Evolutionary conservation across 2,797 vertebrate genomes (phyloP).

Genomic region (Ptychadena robeensis): DNA sequence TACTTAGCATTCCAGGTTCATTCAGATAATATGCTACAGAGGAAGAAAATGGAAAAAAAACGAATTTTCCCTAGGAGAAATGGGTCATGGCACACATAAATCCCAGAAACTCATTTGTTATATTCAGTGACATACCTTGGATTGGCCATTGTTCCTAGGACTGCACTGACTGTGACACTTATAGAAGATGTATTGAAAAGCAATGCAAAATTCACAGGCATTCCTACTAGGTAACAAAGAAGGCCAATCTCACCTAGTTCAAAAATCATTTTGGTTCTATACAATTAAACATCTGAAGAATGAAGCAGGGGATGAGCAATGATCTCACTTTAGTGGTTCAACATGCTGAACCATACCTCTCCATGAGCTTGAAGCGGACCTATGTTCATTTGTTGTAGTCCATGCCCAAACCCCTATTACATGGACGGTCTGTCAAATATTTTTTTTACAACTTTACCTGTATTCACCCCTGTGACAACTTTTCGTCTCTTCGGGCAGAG

Average conservation of each 20-base stretch:
- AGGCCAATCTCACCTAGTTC: background rate
- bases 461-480: too few relatives aligned
- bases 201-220: background rate
- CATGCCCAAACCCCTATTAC: too few relatives aligned
- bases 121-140: background rate
- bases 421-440: too few relatives aligned
- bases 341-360: too few relatives aligned
- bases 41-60: background rate
- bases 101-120: background rate
- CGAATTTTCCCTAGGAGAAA: constrained; percentile 48
- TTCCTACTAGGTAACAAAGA: background rate
- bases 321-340: too few relatives aligned
- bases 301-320: background rate
- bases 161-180: background rate
- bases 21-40: background rate
- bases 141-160: background rate
- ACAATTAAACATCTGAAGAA: background rate
- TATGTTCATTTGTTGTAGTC: too few relatives aligned
- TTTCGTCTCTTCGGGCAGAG: too few relatives aligned
- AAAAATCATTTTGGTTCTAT: background rate
- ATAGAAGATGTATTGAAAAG: background rate
- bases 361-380: background rate
- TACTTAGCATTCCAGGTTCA: background rate
- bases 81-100: constrained; percentile 60
- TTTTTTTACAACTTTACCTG: too few relatives aligned